These are phyloP conservation scores for Pseudoips prasinana DNA, from an alignment of 2,888 invertebrate genomes.

Conservation along the genomic window DNA sequence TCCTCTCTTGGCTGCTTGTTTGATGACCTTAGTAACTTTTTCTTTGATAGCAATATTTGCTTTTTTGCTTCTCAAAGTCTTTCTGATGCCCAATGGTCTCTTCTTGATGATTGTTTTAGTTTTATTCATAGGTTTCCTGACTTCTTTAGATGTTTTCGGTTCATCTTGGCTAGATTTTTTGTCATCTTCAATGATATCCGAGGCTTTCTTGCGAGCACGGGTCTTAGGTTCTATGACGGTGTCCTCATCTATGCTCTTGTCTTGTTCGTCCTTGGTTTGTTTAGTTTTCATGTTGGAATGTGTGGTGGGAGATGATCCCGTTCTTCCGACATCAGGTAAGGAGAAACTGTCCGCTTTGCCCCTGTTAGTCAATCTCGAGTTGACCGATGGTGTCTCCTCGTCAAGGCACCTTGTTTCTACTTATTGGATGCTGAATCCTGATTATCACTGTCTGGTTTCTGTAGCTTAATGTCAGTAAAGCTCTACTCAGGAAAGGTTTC, in stretches of 20 bases:
- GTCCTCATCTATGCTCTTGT: conserved; percentile 72
- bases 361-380: conserved; percentile 41
- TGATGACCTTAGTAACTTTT: conserved; percentile 62
- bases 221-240: conserved; percentile 71
- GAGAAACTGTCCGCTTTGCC: conserved; percentile 44
- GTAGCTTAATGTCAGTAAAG: conserved; percentile 23
- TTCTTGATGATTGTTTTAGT: conserved; percentile 69
- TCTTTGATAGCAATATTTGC: conserved; percentile 52
- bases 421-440: conserved; percentile 19
- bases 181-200: conserved; percentile 64
- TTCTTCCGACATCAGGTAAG: conserved; percentile 76
- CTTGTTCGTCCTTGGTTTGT: conserved; percentile 70
- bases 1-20: conserved; percentile 53
- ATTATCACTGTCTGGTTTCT: conserved; percentile 24
- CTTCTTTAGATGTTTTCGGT: conserved; percentile 70
- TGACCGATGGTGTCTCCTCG: conserved; percentile 34
- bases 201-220: conserved; percentile 73
- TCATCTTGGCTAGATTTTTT: conserved; percentile 67
- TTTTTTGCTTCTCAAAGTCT: conserved; percentile 71
- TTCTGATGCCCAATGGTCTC: conserved; percentile 71
- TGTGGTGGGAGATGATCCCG: conserved; percentile 68
- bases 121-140: conserved; percentile 61
- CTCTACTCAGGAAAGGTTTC: conserved; percentile 34
- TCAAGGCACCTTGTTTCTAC: conserved; percentile 16
- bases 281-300: conserved; percentile 81